Evolutionary conservation across 2,888 invertebrate genomes (phyloP).

Genomic region (Polymixis flavicincta): DNA sequence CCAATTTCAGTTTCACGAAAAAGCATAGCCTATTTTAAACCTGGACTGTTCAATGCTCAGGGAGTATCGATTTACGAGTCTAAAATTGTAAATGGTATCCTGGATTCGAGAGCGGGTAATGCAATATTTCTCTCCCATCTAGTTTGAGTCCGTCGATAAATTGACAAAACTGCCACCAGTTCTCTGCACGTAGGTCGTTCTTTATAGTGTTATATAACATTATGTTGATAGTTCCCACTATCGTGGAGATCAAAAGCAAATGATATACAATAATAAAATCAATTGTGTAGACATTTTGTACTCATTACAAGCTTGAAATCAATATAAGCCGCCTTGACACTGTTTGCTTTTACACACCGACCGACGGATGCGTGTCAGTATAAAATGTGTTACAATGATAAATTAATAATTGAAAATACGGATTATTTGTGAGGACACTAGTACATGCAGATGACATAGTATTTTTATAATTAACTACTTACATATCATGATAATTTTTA

Average conservation of each 20-base stretch:
- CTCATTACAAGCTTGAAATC: slow-evolving; percentile 85
- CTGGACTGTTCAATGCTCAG: neutral
- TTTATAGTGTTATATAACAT: slow-evolving; percentile 24
- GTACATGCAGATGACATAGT: slow-evolving; percentile 41
- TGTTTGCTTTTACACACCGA: slow-evolving; percentile 83
- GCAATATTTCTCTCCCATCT: slow-evolving; percentile 39
- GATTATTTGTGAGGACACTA: slow-evolving; percentile 60
- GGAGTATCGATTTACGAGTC: slow-evolving; percentile 32
- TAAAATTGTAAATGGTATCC: slow-evolving; percentile 39
- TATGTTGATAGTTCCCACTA: slow-evolving; percentile 35
- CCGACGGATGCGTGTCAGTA: slow-evolving; percentile 81
- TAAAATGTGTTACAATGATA: slow-evolving; percentile 80
- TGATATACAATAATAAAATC: slow-evolving; percentile 72
- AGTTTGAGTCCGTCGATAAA: slow-evolving; percentile 34
- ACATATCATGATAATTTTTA: neutral
- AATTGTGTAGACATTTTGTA: slow-evolving; percentile 77
- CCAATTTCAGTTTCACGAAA: slow-evolving; percentile 11
- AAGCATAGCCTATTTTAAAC: slow-evolving; percentile 1
- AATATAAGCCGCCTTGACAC: slow-evolving; percentile 87
- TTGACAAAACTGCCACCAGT: slow-evolving; percentile 16
- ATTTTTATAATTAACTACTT: slow-evolving; percentile 26
- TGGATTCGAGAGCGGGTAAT: slow-evolving; percentile 28
- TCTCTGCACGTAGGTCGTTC: slow-evolving; percentile 11
- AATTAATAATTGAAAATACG: slow-evolving; percentile 74
- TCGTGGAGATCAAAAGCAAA: slow-evolving; percentile 59